Conservation (phyloP, 1,140 invertebrate genomes). For the Phymastichus coffea region DNA sequence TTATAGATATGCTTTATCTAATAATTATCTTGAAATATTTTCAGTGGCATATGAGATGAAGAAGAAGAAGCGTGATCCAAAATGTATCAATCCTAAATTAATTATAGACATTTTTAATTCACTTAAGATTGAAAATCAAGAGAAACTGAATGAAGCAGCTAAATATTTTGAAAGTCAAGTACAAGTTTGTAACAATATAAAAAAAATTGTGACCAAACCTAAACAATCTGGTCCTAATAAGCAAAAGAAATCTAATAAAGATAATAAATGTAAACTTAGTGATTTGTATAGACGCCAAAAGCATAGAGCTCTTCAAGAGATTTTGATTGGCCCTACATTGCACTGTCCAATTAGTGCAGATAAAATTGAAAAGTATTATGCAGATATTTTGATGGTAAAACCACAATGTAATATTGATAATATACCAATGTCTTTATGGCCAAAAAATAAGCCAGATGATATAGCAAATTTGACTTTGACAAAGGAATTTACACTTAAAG, state of each 20-base stretch:
- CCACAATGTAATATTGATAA: not conserved
- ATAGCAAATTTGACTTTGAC: not conserved
- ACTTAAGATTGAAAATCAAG: too few relatives aligned
- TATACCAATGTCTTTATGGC: not conserved
- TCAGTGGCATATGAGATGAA: too few relatives aligned
- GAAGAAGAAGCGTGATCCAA: too few relatives aligned
- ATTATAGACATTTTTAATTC: too few relatives aligned
- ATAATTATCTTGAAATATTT: too few relatives aligned
- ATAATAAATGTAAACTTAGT: not conserved
- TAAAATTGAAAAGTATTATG: not conserved
- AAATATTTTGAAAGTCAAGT: slow-evolving; percentile 5
- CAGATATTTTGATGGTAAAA: not conserved
- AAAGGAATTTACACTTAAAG: not conserved
- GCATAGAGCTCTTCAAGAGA: slow-evolving; percentile 2
- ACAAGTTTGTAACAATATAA: not conserved
- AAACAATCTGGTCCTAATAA: not conserved
- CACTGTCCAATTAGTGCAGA: not conserved
- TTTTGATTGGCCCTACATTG: not conserved
- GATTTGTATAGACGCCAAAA: not conserved
- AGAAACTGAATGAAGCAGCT: not conserved
- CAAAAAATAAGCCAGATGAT: not conserved
- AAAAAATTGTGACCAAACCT: not conserved
- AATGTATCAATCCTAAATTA: too few relatives aligned
- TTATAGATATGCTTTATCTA: too few relatives aligned
- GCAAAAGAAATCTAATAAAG: too few relatives aligned